These are phyloP conservation scores for Andrena hattorfiana DNA, from an alignment of 2,888 invertebrate genomes.

Conservation along the genomic window DNA sequence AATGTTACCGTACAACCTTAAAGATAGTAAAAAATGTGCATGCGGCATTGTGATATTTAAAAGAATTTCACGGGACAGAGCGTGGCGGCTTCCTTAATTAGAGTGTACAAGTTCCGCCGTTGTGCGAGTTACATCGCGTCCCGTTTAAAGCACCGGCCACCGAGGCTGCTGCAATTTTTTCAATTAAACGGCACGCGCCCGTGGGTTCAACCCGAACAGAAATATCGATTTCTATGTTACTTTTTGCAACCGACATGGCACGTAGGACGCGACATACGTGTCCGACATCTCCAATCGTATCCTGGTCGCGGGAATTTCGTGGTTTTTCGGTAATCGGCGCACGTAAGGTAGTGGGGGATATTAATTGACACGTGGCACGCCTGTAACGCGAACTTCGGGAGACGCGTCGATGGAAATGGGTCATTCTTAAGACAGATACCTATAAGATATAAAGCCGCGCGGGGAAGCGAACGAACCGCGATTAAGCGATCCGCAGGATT, in stretches of 20 bases:
- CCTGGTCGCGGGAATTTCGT: neutral
- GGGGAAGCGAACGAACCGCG: constrained; percentile 16
- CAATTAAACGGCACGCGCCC: neutral
- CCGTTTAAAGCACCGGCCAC: neutral
- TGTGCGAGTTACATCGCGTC: neutral
- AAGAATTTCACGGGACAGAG: neutral
- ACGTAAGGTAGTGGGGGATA: neutral
- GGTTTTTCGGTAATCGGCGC: constrained; percentile 8
- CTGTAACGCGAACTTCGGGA: neutral
- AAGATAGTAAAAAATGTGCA: neutral
- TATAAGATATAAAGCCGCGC: neutral
- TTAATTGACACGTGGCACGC: constrained; percentile 38
- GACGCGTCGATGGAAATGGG: constrained; percentile 13
- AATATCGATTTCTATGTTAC: neutral
- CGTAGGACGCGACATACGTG: constrained; percentile 28
- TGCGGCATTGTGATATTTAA: constrained; percentile 10
- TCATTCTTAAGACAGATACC: constrained; percentile 17
- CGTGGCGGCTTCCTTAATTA: constrained; percentile 4
- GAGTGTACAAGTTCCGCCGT: neutral
- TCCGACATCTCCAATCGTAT: constrained; percentile 3
- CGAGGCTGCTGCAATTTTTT: neutral
- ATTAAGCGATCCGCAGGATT: constrained; percentile 19
- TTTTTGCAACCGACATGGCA: neutral
- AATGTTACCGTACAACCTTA: neutral
- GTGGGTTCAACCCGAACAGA: neutral